phyloP scores from a whole-genome alignment of 2,113 vertebrate species.

The Cinclus mexicanus region DNA sequence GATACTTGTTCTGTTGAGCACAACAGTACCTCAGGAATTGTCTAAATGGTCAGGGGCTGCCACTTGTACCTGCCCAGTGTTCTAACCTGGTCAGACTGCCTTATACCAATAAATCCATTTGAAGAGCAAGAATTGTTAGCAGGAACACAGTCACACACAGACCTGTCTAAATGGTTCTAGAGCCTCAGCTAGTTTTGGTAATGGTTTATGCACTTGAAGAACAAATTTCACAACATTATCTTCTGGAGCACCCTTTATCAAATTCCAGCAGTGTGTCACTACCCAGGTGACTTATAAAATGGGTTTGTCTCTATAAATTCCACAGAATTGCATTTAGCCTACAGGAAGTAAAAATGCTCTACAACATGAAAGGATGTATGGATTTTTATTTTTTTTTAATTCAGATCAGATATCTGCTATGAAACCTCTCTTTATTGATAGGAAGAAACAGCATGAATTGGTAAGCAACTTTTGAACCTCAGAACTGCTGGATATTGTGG shows the following conservation, averaged over 20 bases:
- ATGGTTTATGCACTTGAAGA: neutral
- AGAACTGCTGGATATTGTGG: neutral
- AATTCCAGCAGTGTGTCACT: neutral
- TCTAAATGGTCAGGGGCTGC: neutral
- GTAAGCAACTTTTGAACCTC: neutral
- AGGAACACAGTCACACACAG: neutral
- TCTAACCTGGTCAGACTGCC: neutral
- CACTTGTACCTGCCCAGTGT: neutral
- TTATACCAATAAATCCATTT: neutral
- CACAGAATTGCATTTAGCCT: neutral
- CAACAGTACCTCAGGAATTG: neutral
- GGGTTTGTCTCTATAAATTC: neutral
- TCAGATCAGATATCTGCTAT: neutral
- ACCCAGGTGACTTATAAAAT: neutral
- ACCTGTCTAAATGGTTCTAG: neutral
- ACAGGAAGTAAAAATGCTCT: neutral
- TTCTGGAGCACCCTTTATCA: neutral
- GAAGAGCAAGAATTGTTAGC: neutral
- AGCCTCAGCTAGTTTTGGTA: neutral
- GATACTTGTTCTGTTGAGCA: neutral
- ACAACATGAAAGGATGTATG: neutral
- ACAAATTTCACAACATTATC: neutral
- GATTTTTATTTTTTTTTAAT: neutral
- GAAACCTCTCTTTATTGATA: neutral
- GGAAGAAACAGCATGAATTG: neutral